These are phyloP conservation scores for Bacillus rossius DNA, from an alignment of 1,140 invertebrate genomes.

Conservation along the genomic window DNA sequence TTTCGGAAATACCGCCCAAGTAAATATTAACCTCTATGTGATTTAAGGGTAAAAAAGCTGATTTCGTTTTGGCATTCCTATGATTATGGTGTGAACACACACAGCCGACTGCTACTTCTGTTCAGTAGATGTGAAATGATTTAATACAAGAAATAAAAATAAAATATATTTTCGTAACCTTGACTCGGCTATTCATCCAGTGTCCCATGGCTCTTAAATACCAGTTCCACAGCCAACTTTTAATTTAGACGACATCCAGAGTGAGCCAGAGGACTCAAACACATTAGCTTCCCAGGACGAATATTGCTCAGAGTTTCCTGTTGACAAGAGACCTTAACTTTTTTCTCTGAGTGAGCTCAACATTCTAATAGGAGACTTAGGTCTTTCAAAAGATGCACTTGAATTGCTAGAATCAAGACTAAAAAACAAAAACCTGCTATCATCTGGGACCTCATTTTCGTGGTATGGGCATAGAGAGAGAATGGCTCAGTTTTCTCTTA, in stretches of 20 bases:
- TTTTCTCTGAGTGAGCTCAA: slow-evolving; percentile 9
- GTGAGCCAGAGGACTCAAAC: background rate
- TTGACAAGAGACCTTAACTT: slow-evolving; percentile 3
- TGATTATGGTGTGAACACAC: background rate
- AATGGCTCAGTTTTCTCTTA: slow-evolving; percentile 16
- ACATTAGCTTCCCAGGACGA: background rate
- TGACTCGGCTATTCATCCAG: background rate
- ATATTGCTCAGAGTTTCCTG: background rate
- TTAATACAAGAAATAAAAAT: background rate
- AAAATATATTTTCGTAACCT: background rate
- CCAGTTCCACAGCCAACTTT: background rate
- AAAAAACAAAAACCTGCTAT: slow-evolving; percentile 21
- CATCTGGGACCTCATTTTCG: no score
- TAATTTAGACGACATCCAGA: slow-evolving; percentile 2
- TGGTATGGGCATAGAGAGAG: slow-evolving; percentile 13
- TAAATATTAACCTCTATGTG: slow-evolving; percentile 11
- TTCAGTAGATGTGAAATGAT: background rate
- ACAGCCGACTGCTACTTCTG: background rate
- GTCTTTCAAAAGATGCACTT: no score
- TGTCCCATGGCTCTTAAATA: background rate
- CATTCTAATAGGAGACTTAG: slow-evolving; percentile 21
- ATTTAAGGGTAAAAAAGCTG: slow-evolving; percentile 15
- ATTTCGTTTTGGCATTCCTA: slow-evolving; percentile 4
- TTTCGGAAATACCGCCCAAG: no score
- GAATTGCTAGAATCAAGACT: slow-evolving; percentile 18